Evolutionary conservation across 2,888 invertebrate genomes (phyloP).

Genomic region (Urechis unicinctus): DNA sequence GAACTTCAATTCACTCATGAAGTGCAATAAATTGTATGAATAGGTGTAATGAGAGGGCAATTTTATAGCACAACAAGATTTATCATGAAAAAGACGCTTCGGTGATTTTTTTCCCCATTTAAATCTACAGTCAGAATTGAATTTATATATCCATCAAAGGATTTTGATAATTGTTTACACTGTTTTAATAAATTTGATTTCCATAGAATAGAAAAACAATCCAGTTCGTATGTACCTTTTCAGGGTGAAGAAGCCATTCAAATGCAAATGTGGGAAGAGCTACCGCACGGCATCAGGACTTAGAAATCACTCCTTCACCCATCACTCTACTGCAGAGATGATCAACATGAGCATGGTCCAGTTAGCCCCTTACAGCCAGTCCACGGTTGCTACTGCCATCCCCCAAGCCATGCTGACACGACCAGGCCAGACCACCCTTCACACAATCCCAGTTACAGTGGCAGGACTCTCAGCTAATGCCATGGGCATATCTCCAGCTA

Average conservation of each 20-base stretch:
- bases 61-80: not conserved
- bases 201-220: too few relatives aligned
- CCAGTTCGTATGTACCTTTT: not conserved
- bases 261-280: constrained; percentile 78
- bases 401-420: not conserved
- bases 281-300: constrained; percentile 76
- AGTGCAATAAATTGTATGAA: too few relatives aligned
- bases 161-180: not conserved
- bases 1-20: not conserved
- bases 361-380: not conserved
- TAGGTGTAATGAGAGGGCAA: too few relatives aligned
- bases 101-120: too few relatives aligned
- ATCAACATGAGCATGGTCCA: not conserved
- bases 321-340: constrained; percentile 21
- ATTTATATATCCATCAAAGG: too few relatives aligned
- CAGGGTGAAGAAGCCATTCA: constrained; percentile 73
- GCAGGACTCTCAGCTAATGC: not conserved
- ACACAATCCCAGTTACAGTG: not conserved
- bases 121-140: too few relatives aligned
- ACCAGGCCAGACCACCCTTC: not conserved
- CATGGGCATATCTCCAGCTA: not conserved
- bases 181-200: not conserved
- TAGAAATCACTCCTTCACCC: constrained; percentile 63
- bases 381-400: not conserved
- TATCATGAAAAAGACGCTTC: too few relatives aligned